Evolutionary conservation across 2,888 invertebrate species (phyloP), one percentile per base, ranked within the genome.

Genomic region (Eupithecia inturbata): DNA sequence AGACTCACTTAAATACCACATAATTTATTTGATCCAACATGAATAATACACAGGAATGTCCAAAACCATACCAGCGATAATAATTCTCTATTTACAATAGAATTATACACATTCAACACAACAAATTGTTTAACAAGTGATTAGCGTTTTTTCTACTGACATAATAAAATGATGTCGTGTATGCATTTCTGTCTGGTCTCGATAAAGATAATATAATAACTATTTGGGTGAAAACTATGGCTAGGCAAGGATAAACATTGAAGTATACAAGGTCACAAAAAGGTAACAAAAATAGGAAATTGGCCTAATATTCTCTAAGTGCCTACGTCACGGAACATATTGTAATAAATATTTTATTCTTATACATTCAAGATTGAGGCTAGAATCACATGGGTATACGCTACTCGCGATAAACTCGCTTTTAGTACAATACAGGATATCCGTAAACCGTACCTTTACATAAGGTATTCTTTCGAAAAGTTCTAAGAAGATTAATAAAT

Each of bases 41-140:
- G 89, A 88, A 86, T 88, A 82, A 87, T 88, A 86, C 82, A 91
- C 82, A 91, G 92, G 92, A 92, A 93, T 92, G 92, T 92, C 88
- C 85, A 83, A 84, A 88, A 78, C 67, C 31, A 81, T 82, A 84
- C 80, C 81, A 86, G 84, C 83, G 83, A 83, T 82, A 85, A 85
- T 83, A 82, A 83, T 82, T 80, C 36, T 81, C 77, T 82, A 81
- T 83, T 80, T 81, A 84, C 81, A 83, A 83, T 84, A 84, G 77
- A 81, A 82, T 79, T 80, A 80, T 81, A 57, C 77, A 75, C 76
- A 82, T 81, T 79, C 73, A 85, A 84, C 81, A 82, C 80, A 87
- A 86, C 84, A 87, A 39, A 19, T 63, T 63, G n/a, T 64, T 64
- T n/a, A 39, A 16, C 33, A 63, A n/a, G 39, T 66, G 41, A 26